Percentiles rank a stretch among this genome's conserved stretches.
These are phyloP conservation scores for Syngnathus acus DNA, from an alignment of 2,797 vertebrate genomes.

Conservation along the genomic window DNA sequence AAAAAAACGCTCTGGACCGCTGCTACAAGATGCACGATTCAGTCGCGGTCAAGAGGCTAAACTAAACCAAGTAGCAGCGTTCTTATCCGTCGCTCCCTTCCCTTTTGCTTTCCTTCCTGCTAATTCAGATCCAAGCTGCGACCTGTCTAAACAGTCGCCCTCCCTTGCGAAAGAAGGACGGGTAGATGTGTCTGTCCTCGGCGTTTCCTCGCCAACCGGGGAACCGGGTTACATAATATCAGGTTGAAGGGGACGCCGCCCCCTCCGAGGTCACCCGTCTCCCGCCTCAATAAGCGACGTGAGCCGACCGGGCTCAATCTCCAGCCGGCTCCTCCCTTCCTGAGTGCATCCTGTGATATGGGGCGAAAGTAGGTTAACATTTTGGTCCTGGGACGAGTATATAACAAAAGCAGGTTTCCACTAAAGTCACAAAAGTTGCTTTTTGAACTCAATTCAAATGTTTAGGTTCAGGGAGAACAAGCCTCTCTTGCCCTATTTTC, in stretches of 20 bases:
- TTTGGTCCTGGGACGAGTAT: conserved; percentile 1
- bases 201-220: conserved; percentile 51
- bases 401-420: not conserved
- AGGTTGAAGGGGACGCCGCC: conserved; percentile 36
- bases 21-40: too few relatives aligned
- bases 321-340: conserved; percentile 43
- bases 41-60: not conserved
- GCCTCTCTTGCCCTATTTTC: not conserved
- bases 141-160: conserved; percentile 57
- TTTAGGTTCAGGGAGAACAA: not conserved
- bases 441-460: not conserved
- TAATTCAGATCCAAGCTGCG: conserved; percentile 66
- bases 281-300: conserved; percentile 36
- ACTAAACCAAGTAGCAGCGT: conserved; percentile 13
- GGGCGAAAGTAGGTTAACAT: conserved; percentile 49
- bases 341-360: conserved; percentile 38
- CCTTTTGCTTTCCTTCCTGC: conserved; percentile 75
- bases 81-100: conserved; percentile 61
- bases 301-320: conserved; percentile 23
- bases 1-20: too few relatives aligned
- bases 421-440: not conserved
- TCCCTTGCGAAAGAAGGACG: conserved; percentile 39
- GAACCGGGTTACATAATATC: conserved; percentile 52
- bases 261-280: conserved; percentile 54
- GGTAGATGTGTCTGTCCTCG: conserved; percentile 50